A percentile compares a stretch with the other conserved stretches of the same genome.
phyloP scores from a whole-genome alignment of 2,113 vertebrate genomes.

The Zosterops japonicus region DNA sequence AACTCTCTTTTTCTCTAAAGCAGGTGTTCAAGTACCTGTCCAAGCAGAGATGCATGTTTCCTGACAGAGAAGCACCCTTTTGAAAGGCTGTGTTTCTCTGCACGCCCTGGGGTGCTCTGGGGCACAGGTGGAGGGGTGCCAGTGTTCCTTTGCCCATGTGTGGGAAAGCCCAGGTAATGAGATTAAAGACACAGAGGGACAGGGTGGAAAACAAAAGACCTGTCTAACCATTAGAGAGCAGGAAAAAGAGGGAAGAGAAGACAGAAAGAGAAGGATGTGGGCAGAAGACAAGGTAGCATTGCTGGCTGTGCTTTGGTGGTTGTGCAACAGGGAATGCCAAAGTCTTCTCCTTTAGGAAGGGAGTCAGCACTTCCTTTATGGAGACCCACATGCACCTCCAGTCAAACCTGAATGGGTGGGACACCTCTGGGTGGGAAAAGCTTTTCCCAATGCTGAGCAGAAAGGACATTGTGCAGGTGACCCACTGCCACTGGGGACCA shows the following conservation, averaged over 20 bases:
- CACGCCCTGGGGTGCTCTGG: background rate
- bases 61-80: rapidly evolving
- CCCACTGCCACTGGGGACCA: background rate
- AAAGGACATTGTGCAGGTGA: background rate
- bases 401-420: background rate
- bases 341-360: background rate
- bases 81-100: background rate
- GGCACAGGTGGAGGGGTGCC: background rate
- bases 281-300: background rate
- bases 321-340: rapidly evolving
- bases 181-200: background rate
- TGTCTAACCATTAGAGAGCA: background rate
- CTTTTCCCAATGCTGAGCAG: rapidly evolving
- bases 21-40: background rate
- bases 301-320: rapidly evolving
- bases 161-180: background rate
- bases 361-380: background rate
- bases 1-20: background rate
- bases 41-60: rapidly evolving
- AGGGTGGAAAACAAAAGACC: background rate
- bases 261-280: background rate
- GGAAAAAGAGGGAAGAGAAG: background rate
- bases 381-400: background rate
- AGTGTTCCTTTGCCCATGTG: rapidly evolving
- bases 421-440: background rate